These are phyloP conservation scores for Galleria mellonella DNA, from an alignment of 1,140 invertebrate species.

Conservation along the genomic window DNA sequence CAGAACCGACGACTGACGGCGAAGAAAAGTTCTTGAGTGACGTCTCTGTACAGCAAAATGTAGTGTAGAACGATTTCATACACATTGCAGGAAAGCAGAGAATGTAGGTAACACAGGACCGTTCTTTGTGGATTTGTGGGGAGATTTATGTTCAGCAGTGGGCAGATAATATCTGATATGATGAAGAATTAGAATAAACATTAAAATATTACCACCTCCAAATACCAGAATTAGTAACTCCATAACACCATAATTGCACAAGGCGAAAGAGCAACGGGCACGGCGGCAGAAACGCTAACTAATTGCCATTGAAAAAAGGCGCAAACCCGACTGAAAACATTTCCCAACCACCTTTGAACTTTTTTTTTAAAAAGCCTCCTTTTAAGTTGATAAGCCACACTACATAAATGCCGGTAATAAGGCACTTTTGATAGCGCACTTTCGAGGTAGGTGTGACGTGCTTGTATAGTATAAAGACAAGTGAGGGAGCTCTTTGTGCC, in stretches of 20 bases:
- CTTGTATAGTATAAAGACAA: conserved; percentile 34
- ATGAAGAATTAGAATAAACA: no score
- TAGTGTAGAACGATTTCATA: no score
- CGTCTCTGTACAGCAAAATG: no score
- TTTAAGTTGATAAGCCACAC: conserved; percentile 66
- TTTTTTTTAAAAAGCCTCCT: conserved; percentile 50
- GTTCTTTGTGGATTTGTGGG: no score
- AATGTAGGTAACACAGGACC: no score
- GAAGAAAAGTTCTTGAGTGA: no score
- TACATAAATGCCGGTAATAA: conserved; percentile 61
- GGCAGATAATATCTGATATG: no score
- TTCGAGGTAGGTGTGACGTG: conserved; percentile 47
- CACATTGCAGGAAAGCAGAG: no score
- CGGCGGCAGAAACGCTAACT: conserved; percentile 48
- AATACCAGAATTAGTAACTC: conserved; percentile 24
- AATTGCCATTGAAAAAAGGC: conserved; percentile 73
- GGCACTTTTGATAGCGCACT: conserved; percentile 40
- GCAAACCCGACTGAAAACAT: conserved; percentile 68
- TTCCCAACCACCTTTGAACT: conserved; percentile 61
- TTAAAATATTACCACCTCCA: conserved; percentile 3
- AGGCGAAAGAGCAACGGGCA: conserved; percentile 57
- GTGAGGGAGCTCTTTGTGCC: conserved; percentile 14
- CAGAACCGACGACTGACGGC: no score
- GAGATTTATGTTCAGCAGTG: no score
- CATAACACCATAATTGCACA: conserved; percentile 60